phyloP scores from a whole-genome alignment of 1,140 invertebrate genomes.

The Drosophila bocki region DNA sequence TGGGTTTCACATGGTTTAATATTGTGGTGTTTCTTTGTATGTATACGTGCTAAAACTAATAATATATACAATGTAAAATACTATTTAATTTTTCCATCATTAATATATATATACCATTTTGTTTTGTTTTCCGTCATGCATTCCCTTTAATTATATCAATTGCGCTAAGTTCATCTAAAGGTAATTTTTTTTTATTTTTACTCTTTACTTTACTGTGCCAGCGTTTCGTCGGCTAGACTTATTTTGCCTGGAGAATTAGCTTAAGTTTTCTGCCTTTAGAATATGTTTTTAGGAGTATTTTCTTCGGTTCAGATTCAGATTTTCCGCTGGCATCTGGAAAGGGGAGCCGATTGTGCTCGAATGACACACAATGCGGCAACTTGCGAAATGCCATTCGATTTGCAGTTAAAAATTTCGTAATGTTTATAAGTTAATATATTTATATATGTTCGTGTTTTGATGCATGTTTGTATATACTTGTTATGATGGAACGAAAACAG shows the following conservation, averaged over 20 bases:
- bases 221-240: slow-evolving; percentile 33
- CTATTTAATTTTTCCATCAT: slow-evolving; percentile 53
- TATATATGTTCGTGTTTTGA: slow-evolving; percentile 55
- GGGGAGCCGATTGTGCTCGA: slow-evolving; percentile 22
- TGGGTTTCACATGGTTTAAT: slow-evolving; percentile 61
- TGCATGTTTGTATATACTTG: slow-evolving; percentile 69
- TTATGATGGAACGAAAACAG: slow-evolving; percentile 85
- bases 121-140: slow-evolving; percentile 43
- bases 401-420: slow-evolving; percentile 71
- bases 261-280: slow-evolving; percentile 65
- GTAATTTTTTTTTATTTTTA: slow-evolving; percentile 62
- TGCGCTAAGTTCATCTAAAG: slow-evolving; percentile 85
- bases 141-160: slow-evolving; percentile 81
- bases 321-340: slow-evolving; percentile 8
- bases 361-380: slow-evolving; percentile 53
- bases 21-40: slow-evolving; percentile 50
- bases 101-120: slow-evolving; percentile 34
- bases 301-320: slow-evolving; percentile 22
- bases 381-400: slow-evolving; percentile 43
- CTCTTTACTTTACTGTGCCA: slow-evolving; percentile 27
- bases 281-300: slow-evolving; percentile 78
- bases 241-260: slow-evolving; percentile 53
- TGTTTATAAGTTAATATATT: slow-evolving; percentile 59
- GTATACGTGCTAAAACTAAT: slow-evolving; percentile 83
- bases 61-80: slow-evolving; percentile 84